Base-by-base conservation (phyloP, 2,113 vertebrate species). In the Brachypodius melanocephalos region DNA sequence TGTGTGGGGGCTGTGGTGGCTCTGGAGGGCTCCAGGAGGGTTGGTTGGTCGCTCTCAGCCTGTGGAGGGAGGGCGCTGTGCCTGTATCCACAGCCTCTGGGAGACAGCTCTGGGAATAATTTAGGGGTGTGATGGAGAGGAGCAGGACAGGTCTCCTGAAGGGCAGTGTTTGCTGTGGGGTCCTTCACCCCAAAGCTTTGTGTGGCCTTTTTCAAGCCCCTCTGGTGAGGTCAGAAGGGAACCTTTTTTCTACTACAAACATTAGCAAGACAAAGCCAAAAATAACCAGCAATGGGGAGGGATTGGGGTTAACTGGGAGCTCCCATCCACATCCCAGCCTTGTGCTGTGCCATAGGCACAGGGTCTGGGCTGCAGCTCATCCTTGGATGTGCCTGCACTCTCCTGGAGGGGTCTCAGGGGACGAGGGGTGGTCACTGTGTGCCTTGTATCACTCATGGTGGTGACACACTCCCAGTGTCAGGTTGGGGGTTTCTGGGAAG, bases 381-480 rank as follows among this genome's bases (percentile, higher is more conserved):
- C 24, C 38, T 36, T 1, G 12, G 34, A 25, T 57, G 71, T 10
- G 1, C 29, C 29, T 6, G 5, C 0, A 0, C 25, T 54, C 46
- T 45, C 40, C 4, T 13, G 12, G 32, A 14, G 20, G 31, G 12
- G 4, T 29, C 38, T 51, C 13, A 8, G n/a, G 61, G 31, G 5
- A 31, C 19, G 43, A 31, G 40, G 54, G 7, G 15, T 63, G 58
- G 45, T 90, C 49, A 13, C 58, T 1, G 0, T 17, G 31, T 67
- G 61, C 42, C 29, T 68, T 0, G 0, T 46, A 28, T 38, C 3
- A 0, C 34, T 54, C 24, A 1, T 0, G 4, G 40, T 55, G 38
- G 25, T 85, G 65, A 14, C 69, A 66, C 3, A 0, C n/a, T 43
- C 52, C 46, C 22, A 0, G 1, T 5, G 3, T 51, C 0, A 0